Base-by-base conservation (phyloP, 2,797 vertebrate species). In the Spheniscus humboldti region DNA sequence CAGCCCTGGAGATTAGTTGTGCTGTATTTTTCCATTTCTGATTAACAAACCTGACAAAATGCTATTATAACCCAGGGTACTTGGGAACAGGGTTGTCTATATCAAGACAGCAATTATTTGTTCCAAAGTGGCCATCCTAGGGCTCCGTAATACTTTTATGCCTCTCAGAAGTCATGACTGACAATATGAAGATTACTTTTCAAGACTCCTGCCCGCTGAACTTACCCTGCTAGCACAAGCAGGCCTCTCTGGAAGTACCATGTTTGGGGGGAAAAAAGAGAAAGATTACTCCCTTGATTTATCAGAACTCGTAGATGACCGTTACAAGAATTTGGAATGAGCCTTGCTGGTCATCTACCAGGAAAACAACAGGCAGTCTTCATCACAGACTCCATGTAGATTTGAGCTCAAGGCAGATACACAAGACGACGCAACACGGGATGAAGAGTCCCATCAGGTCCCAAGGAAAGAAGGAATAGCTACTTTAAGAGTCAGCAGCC, bases 11-110 rank as follows among this genome's bases (percentile, higher is more conserved):
- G 69, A 90, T 81, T 27, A 95, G 59, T 37, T 4, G 27, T 41
- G 75, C 80, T 81, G 92, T 96, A 73, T 83, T 97, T 97, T 96
- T 96, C 95, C 95, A 94, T 91, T 91, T 94, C 89, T 94, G 89
- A 93, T 92, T 83, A 92, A 74, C 72, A 92, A 85, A 75, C 41
- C 59, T 39, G 43, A 86, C 72, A 48, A 91, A 91, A 92, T 56
- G 62, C 89, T 81, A 48, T 91, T 91, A 63, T 52, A 90, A 88
- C 39, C 9, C 45, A 5, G 60, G 64, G 79, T 72, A 25, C 62
- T 75, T 62, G 75, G 55, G 68, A 91, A 62, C 18, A 28, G 50
- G 18, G 35, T 16, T 92, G 59, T 79, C 85, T 90, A 15, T 71
- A 81, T 89, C 96, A 97, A 81, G 84, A 87, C 90, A 83, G 72